These are phyloP conservation scores for Lysandra coridon DNA, from an alignment of 2,888 invertebrate genomes.

Conservation along the genomic window DNA sequence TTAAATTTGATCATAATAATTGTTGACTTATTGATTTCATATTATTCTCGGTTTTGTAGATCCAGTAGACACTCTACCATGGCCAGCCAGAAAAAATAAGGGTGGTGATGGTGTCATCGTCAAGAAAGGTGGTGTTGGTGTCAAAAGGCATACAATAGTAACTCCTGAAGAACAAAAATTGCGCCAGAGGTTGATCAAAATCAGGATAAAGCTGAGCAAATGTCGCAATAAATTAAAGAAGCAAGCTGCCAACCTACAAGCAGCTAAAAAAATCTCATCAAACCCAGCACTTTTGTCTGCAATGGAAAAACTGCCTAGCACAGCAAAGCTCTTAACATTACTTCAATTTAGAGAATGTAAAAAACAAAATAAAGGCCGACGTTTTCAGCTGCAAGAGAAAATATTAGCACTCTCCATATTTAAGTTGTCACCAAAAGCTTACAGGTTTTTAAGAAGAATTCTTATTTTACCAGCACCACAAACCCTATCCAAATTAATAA, in stretches of 20 bases:
- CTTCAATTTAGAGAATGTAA: not conserved
- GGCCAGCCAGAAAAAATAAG: too few relatives aligned
- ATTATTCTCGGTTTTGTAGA: too few relatives aligned
- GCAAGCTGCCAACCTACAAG: not conserved
- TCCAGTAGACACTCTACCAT: too few relatives aligned
- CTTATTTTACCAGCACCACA: conserved; percentile 1
- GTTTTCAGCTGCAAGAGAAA: not conserved
- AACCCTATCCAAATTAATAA: not conserved
- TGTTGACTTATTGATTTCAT: too few relatives aligned
- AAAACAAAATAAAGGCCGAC: not conserved
- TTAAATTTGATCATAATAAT: too few relatives aligned
- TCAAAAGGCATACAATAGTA: not conserved
- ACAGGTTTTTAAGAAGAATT: not conserved
- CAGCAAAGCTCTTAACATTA: not conserved
- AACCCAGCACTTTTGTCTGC: not conserved
- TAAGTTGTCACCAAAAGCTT: not conserved
- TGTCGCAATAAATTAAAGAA: not conserved
- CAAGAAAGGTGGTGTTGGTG: not conserved
- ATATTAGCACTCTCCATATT: not conserved
- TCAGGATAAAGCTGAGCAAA: not conserved
- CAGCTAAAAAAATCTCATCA: not conserved
- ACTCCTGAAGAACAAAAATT: not conserved
- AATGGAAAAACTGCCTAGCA: not conserved
- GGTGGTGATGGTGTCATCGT: not conserved
- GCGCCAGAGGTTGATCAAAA: not conserved